phyloP scores from a whole-genome alignment of 2,113 vertebrate species.

The Apteryx mantelli region DNA sequence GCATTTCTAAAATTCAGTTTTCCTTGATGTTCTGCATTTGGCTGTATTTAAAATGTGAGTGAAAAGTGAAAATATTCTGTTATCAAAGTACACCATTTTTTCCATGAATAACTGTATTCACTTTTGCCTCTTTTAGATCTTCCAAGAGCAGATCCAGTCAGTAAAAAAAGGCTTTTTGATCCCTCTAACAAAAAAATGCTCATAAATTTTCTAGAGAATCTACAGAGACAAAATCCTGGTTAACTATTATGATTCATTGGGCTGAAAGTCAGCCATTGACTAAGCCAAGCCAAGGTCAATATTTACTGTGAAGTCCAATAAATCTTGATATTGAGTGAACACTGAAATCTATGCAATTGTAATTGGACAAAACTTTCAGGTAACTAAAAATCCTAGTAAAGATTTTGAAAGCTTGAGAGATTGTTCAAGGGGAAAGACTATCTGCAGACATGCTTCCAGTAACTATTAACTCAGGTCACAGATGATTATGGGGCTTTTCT shows the following conservation, averaged over 20 bases:
- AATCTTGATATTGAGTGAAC: not conserved
- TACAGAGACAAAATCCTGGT: not conserved
- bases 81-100: not conserved
- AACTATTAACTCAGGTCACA: not conserved
- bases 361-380: conserved; percentile 22
- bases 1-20: not conserved
- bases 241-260: not conserved
- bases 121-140: not conserved
- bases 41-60: not conserved
- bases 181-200: not conserved
- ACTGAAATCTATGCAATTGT: conserved; percentile 11
- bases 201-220: not conserved
- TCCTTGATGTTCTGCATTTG: not conserved
- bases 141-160: not conserved
- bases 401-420: not conserved
- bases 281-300: not conserved
- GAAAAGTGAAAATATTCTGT: not conserved
- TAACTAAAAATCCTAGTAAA: not conserved
- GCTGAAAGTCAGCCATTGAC: not conserved
- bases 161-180: not conserved
- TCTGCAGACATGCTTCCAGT: not conserved
- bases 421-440: not conserved
- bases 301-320: not conserved
- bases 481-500: not conserved
- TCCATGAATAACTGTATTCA: not conserved